Percentiles rank a stretch among this genome's conserved stretches.
phyloP scores from a whole-genome alignment of 2,888 invertebrate species.

The Stegophylla sp. region DNA sequence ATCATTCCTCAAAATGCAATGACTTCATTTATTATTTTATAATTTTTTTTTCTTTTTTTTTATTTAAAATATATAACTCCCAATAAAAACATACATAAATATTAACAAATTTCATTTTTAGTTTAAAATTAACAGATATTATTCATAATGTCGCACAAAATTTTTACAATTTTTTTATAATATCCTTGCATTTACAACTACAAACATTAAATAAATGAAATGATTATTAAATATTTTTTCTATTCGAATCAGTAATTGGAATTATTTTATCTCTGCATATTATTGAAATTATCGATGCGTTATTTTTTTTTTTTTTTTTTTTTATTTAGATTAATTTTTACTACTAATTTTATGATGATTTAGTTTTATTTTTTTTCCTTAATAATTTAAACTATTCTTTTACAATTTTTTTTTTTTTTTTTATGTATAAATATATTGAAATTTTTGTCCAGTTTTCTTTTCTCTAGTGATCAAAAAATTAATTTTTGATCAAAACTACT shows the following conservation, averaged over 20 bases:
- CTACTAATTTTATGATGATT: slow-evolving; percentile 26
- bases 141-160: slow-evolving; percentile 30
- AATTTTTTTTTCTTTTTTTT: background rate
- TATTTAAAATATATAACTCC: background rate
- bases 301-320: slow-evolving; percentile 18
- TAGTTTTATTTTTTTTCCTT: slow-evolving; percentile 13
- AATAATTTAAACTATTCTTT: background rate
- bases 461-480: slow-evolving; percentile 3
- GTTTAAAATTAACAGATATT: background rate
- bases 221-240: background rate
- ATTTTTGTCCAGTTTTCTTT: slow-evolving; percentile 26
- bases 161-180: slow-evolving; percentile 27
- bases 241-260: background rate
- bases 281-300: background rate
- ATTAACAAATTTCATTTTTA: background rate
- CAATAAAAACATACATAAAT: background rate
- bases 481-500: slow-evolving; percentile 15
- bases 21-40: background rate
- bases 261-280: slow-evolving; percentile 1
- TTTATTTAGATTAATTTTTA: slow-evolving; percentile 12
- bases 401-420: slow-evolving; percentile 29
- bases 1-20: background rate
- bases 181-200: slow-evolving; percentile 37
- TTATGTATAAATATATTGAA: too few species aligned
- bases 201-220: background rate